Conservation (phyloP, 2,113 vertebrate genomes). For the Antechinus stuartii region DNA sequence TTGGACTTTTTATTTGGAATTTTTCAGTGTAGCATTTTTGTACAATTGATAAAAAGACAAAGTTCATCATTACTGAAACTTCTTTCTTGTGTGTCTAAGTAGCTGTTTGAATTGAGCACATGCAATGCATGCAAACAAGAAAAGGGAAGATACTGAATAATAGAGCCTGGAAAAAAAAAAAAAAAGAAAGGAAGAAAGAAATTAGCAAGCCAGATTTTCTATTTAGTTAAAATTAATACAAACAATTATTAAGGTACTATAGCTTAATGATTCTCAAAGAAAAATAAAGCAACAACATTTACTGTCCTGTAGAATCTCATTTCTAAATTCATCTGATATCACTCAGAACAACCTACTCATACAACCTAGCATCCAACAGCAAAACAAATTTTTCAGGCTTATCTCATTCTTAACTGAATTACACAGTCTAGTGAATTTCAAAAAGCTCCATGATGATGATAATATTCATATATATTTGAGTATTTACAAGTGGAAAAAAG, state of each 20-base stretch:
- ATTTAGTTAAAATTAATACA: slow-evolving; percentile 72
- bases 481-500: too few species aligned
- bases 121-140: slow-evolving; percentile 42
- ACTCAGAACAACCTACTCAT: background rate
- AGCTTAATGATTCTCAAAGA: slow-evolving; percentile 68
- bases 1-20: slow-evolving; percentile 37
- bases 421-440: background rate
- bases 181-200: background rate
- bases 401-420: background rate
- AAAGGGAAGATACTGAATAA: slow-evolving; percentile 68
- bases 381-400: background rate
- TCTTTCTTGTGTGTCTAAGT: slow-evolving; percentile 66
- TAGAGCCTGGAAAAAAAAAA: slow-evolving; percentile 40
- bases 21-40: slow-evolving; percentile 14
- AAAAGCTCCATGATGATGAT: too few species aligned
- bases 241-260: slow-evolving; percentile 54
- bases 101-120: slow-evolving; percentile 50
- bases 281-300: background rate
- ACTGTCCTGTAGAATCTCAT: background rate
- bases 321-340: background rate
- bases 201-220: slow-evolving; percentile 69
- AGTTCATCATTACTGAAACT: background rate
- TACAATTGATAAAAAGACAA: background rate
- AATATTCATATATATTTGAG: too few species aligned
- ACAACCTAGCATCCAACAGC: background rate